phyloP scores from a whole-genome alignment of 2,113 vertebrate species.

The Oceanodroma tethys region DNA sequence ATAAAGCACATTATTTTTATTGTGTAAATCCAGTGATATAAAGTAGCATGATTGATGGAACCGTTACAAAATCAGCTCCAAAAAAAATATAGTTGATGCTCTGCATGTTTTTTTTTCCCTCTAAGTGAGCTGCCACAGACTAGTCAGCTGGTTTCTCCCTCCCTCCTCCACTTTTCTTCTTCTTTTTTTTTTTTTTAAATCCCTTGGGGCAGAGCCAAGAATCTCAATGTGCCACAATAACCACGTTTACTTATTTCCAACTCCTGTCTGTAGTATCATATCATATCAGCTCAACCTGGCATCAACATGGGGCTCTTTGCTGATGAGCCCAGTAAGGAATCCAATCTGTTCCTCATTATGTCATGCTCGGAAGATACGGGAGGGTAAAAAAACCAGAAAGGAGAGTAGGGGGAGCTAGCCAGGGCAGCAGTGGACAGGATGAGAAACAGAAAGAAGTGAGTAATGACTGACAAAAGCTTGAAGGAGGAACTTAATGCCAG shows the following conservation, averaged over 20 bases:
- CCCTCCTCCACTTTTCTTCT: neutral
- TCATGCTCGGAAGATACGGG: neutral
- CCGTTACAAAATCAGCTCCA: neutral
- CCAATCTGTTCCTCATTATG: conserved; percentile 43
- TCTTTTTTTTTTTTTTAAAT: neutral
- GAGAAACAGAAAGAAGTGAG: neutral
- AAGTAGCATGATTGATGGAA: neutral
- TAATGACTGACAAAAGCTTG: neutral
- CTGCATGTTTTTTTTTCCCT: neutral
- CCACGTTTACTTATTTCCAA: conserved; percentile 21
- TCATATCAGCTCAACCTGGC: conserved; percentile 31
- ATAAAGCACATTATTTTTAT: neutral
- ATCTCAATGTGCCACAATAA: conserved; percentile 47
- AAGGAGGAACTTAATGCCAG: neutral
- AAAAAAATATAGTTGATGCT: neutral
- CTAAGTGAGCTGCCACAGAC: neutral
- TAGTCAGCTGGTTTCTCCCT: neutral
- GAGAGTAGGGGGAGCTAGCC: neutral
- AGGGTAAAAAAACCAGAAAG: neutral
- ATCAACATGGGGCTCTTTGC: neutral
- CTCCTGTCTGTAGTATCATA: conserved; percentile 24
- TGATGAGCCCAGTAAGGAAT: neutral
- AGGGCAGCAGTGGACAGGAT: neutral
- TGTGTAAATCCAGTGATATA: neutral
- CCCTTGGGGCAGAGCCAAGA: conserved; percentile 3